These are phyloP conservation scores for Volucella zonaria DNA, from an alignment of 2,888 invertebrate species.

Conservation along the genomic window DNA sequence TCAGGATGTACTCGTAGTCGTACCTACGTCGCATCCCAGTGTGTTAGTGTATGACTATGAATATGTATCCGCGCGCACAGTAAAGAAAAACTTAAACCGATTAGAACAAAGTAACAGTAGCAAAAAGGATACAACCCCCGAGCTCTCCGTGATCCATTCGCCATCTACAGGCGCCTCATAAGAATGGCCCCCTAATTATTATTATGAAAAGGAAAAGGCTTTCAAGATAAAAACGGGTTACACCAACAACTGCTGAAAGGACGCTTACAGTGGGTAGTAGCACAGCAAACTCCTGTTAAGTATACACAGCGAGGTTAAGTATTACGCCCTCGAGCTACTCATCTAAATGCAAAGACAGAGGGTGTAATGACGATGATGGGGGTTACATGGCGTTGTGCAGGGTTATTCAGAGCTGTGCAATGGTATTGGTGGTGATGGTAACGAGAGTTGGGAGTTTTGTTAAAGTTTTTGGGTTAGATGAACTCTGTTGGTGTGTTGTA, in stretches of 20 bases:
- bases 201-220: conserved; percentile 74
- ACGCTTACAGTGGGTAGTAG: background rate
- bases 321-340: conserved; percentile 71
- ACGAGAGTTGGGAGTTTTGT: conserved; percentile 35
- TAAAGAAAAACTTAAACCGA: conserved; percentile 70
- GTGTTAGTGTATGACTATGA: conserved; percentile 18
- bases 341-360: conserved; percentile 65
- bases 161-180: conserved; percentile 40
- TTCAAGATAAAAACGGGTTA: conserved; percentile 72
- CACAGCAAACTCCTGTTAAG: conserved; percentile 67
- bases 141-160: background rate
- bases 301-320: conserved; percentile 72
- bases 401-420: conserved; percentile 32
- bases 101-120: conserved; percentile 61
- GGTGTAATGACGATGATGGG: conserved; percentile 58
- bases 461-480: conserved; percentile 69
- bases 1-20: background rate
- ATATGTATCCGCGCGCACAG: conserved; percentile 13
- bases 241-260: background rate
- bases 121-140: conserved; percentile 52
- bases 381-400: conserved; percentile 21
- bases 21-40: conserved; percentile 12
- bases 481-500: conserved; percentile 80
- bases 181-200: conserved; percentile 73
- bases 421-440: conserved; percentile 16